Evolutionary conservation across 2,888 invertebrate species (phyloP).

Genomic region (Drosophila nr. fundita): DNA sequence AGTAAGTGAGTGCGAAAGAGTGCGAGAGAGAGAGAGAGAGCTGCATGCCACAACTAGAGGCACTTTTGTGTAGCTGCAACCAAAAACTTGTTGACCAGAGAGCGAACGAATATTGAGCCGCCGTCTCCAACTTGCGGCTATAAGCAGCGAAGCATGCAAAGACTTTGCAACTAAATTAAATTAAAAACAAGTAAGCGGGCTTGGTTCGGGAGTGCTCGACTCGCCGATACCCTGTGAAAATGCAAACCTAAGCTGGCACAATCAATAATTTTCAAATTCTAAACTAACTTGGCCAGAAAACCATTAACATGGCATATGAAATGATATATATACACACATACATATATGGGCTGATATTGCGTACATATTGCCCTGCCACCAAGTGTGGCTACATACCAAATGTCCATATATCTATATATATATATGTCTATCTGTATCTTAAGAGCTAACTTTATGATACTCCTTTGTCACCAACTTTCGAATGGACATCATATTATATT

Average conservation of each 20-base stretch:
- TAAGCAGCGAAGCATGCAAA: slow-evolving; percentile 62
- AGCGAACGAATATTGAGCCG: slow-evolving; percentile 11
- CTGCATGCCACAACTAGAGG: slow-evolving; percentile 4
- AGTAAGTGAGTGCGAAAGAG: background rate
- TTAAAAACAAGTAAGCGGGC: slow-evolving; percentile 50
- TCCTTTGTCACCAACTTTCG: background rate
- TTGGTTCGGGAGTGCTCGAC: background rate
- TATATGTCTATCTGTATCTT: background rate
- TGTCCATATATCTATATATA: too few relatives aligned
- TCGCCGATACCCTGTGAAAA: slow-evolving; percentile 10
- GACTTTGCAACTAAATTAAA: slow-evolving; percentile 70
- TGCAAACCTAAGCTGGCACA: background rate
- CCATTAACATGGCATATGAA: background rate
- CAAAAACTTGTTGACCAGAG: slow-evolving; percentile 36
- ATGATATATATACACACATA: background rate
- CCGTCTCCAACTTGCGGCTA: slow-evolving; percentile 18
- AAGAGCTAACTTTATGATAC: background rate
- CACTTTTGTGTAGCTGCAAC: slow-evolving; percentile 30
- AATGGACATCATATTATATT: slow-evolving; percentile 6
- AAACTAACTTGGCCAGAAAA: background rate
- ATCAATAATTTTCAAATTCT: background rate
- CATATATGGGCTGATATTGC: background rate
- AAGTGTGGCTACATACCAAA: background rate
- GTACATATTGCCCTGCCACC: too few relatives aligned
- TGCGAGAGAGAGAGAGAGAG: too few relatives aligned